phyloP scores from a whole-genome alignment of 2,113 vertebrate species.

The Rattus norvegicus region GRCr8 NC_086019.1:188475501-188476000 shows the following conservation, averaged over 20 bases:
- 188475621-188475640: conserved; percentile 82
- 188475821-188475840: conserved; percentile 35
- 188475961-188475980: too few relatives aligned
- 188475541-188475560: conserved; percentile 90
- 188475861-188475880: rapidly evolving
- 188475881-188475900: background rate
- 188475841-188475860: conserved; percentile 27
- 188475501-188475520: conserved; percentile 89
- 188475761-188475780: conserved; percentile 79
- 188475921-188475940: background rate
- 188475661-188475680: conserved; percentile 62
- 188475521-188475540: conserved; percentile 86
- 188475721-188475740: conserved; percentile 88
- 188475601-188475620: conserved; percentile 85
- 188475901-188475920: rapidly evolving
- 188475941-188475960: background rate
- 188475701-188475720: conserved; percentile 87
- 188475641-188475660: conserved; percentile 65
- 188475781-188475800: conserved; percentile 85
- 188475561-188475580: conserved; percentile 84
- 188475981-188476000: too few relatives aligned
- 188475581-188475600: conserved; percentile 83
- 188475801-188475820: conserved; percentile 62
- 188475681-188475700: conserved; percentile 78
- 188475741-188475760: conserved; percentile 85